Conservation (phyloP, 2,797 vertebrate species). For the Hydrocynus forskahlii region DNA sequence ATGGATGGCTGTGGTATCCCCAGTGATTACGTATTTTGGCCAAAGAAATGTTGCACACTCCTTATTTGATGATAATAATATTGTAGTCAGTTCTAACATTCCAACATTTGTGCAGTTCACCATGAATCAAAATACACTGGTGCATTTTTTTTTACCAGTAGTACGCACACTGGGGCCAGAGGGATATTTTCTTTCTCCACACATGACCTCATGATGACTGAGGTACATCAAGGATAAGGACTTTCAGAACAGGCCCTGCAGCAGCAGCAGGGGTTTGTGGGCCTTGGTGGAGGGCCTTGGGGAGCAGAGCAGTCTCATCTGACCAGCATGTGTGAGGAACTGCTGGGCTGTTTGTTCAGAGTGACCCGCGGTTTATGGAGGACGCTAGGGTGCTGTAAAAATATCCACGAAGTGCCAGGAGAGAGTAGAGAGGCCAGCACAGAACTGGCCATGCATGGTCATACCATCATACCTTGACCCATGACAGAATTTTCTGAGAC, state of each 20-base stretch:
- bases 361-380: constrained; percentile 37
- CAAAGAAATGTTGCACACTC: too few species aligned
- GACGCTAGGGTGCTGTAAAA: constrained; percentile 66
- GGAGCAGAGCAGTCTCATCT: background rate
- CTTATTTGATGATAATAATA: too few species aligned
- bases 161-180: background rate
- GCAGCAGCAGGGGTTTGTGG: background rate
- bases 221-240: constrained; percentile 22
- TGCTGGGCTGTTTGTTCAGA: constrained; percentile 59
- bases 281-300: background rate
- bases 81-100: too few species aligned
- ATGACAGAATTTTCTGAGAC: background rate
- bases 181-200: background rate
- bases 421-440: constrained; percentile 14
- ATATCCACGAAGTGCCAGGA: constrained; percentile 51
- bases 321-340: constrained; percentile 28
- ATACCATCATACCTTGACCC: background rate
- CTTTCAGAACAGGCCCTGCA: background rate
- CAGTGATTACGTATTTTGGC: too few species aligned
- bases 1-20: too few species aligned
- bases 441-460: constrained; percentile 22
- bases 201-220: background rate
- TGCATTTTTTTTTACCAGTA: background rate
- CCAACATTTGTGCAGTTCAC: background rate
- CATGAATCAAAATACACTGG: background rate